Conservation (phyloP, 1,140 invertebrate genomes). For the Pseudomyrmex dendroicus region DNA sequence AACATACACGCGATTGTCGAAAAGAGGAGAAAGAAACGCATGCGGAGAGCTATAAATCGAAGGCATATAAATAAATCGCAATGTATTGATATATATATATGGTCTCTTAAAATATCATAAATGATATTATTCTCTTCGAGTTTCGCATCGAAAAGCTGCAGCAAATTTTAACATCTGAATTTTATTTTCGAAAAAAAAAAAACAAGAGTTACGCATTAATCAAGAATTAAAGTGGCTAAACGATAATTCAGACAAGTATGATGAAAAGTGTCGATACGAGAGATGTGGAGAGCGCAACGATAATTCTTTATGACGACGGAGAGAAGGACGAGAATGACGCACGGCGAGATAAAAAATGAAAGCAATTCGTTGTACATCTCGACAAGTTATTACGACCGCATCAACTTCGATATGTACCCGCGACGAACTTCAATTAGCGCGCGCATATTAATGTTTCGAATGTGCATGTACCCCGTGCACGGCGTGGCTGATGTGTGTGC, state of each 20-base stretch:
- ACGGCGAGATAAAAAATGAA: slow-evolving; percentile 46
- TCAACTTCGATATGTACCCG: slow-evolving; percentile 49
- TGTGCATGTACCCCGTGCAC: background rate
- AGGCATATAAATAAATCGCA: no score
- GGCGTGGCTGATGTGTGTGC: background rate
- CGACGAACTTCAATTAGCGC: slow-evolving; percentile 62
- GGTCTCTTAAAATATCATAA: background rate
- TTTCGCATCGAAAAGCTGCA: background rate
- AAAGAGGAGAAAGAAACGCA: background rate
- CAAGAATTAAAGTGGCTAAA: background rate
- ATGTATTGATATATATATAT: no score
- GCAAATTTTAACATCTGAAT: background rate
- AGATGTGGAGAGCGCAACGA: slow-evolving; percentile 29
- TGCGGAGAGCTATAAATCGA: background rate
- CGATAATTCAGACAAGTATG: background rate
- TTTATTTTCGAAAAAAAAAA: background rate
- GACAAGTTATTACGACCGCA: slow-evolving; percentile 53
- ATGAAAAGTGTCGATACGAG: slow-evolving; percentile 12
- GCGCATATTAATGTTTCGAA: slow-evolving; percentile 58
- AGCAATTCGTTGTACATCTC: slow-evolving; percentile 54
- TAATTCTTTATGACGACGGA: slow-evolving; percentile 14
- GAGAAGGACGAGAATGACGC: slow-evolving; percentile 11
- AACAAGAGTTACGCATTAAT: background rate
- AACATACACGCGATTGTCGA: background rate
- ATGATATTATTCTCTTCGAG: background rate